Evolutionary conservation across 2,797 vertebrate species (phyloP).

Genomic region (Sebastes hubbsi): DNA sequence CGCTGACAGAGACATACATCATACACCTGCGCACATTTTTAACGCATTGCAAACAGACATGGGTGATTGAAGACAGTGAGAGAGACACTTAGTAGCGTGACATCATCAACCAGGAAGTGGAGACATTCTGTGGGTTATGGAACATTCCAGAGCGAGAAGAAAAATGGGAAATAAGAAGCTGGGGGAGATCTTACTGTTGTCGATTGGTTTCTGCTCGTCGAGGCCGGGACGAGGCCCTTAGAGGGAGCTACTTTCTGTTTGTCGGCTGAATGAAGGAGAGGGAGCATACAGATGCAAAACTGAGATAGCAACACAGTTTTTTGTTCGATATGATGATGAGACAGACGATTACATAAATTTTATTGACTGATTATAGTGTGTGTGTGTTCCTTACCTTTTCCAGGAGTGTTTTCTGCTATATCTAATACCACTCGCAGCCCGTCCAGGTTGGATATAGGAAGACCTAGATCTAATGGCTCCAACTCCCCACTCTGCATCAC

Average conservation of each 20-base stretch:
- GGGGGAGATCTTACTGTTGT: conserved; percentile 86
- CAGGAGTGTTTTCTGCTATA: conserved; percentile 82
- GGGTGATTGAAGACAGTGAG: conserved; percentile 53
- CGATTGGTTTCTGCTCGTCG: conserved; percentile 86
- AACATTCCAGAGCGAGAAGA: conserved; percentile 69
- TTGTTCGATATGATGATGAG: background rate
- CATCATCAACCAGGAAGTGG: conserved; percentile 69
- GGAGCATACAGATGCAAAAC: background rate
- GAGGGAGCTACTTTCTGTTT: conserved; percentile 84
- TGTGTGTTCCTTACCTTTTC: conserved; percentile 83
- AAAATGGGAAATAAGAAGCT: conserved; percentile 23
- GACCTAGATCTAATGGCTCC: conserved; percentile 93
- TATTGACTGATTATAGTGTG: background rate
- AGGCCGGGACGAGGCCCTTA: conserved; percentile 77
- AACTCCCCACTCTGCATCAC: conserved; percentile 91
- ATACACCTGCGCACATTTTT: conserved; percentile 42
- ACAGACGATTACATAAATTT: rapidly evolving
- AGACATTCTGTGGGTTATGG: conserved; percentile 73
- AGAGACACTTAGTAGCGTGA: conserved; percentile 80
- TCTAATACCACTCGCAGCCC: conserved; percentile 95
- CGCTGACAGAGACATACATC: conserved; percentile 48
- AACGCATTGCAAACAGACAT: conserved; percentile 68
- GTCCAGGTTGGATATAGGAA: conserved; percentile 97
- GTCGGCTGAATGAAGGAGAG: conserved; percentile 77
- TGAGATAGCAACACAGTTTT: background rate